Conservation (phyloP, 2,797 vertebrate genomes). For the Glossophaga mutica region DNA sequence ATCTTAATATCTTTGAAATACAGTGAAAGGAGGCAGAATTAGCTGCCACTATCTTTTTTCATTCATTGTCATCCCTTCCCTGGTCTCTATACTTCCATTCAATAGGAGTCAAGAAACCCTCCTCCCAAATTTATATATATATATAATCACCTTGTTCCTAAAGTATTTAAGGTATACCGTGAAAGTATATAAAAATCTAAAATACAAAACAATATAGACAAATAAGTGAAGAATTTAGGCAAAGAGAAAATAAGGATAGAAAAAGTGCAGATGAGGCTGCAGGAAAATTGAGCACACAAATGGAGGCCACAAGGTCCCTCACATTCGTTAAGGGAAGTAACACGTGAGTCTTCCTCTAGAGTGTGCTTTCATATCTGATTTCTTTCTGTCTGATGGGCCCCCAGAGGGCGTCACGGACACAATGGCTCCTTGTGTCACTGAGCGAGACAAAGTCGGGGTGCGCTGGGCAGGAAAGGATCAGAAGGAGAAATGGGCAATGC, state of each 20-base stretch:
- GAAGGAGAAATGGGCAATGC: background rate
- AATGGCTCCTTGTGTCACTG: background rate
- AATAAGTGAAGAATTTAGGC: background rate
- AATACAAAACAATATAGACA: background rate
- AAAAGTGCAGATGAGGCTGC: background rate
- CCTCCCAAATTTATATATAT: no score
- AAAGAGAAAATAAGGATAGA: background rate
- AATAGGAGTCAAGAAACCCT: background rate
- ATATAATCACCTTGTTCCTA: background rate
- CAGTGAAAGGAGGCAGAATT: background rate
- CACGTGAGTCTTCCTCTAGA: background rate
- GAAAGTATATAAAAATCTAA: background rate
- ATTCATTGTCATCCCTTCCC: background rate
- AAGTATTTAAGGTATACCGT: background rate
- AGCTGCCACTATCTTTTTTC: background rate
- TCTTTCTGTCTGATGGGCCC: background rate
- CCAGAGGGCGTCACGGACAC: background rate
- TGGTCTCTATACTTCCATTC: background rate
- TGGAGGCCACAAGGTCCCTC: background rate
- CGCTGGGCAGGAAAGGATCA: background rate
- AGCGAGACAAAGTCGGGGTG: background rate
- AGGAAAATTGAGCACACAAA: background rate
- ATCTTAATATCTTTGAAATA: background rate
- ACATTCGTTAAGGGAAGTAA: background rate
- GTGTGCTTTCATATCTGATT: background rate